These are phyloP conservation scores for Prorops nasuta DNA, from an alignment of 1,140 invertebrate genomes.

Conservation along the genomic window DNA sequence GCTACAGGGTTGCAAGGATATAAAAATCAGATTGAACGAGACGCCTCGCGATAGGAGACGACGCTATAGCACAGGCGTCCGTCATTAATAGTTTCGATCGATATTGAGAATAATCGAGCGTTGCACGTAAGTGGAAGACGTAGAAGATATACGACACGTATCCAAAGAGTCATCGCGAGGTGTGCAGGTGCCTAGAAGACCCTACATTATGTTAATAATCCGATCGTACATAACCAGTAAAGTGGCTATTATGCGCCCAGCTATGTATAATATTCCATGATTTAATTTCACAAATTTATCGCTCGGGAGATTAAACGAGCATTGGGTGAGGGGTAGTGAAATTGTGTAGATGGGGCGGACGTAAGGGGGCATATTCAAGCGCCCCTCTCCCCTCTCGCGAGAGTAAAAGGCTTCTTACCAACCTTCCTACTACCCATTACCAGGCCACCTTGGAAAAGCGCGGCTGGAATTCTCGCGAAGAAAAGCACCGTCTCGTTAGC, in stretches of 20 bases:
- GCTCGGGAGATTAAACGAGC: conserved; percentile 31
- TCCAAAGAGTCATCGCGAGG: no score
- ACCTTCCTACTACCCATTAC: conserved; percentile 2
- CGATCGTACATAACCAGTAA: conserved; percentile 33
- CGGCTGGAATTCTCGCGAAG: conserved; percentile 19
- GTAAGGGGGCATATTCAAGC: conserved; percentile 25
- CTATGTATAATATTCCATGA: conserved; percentile 38
- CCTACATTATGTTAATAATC: conserved; percentile 43
- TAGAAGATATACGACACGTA: no score
- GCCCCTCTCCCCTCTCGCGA: conserved; percentile 9
- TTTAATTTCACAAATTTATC: conserved; percentile 45
- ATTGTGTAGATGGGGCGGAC: no score
- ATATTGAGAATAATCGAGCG: no score
- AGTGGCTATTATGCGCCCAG: conserved; percentile 38
- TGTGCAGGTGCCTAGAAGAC: conserved; percentile 22
- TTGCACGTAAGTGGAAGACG: no score
- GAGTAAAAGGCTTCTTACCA: conserved; percentile 10
- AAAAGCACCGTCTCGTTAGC: conserved; percentile 29
- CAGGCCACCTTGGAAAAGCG: conserved; percentile 5
- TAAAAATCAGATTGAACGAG: no score
- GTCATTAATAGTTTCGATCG: no score
- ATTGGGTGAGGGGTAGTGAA: no score
- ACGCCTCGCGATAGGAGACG: no score
- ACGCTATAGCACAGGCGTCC: no score
- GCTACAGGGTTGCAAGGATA: no score